Evolutionary conservation across 2,113 vertebrate genomes (phyloP).

Genomic region (Sprattus sprattus): DNA sequence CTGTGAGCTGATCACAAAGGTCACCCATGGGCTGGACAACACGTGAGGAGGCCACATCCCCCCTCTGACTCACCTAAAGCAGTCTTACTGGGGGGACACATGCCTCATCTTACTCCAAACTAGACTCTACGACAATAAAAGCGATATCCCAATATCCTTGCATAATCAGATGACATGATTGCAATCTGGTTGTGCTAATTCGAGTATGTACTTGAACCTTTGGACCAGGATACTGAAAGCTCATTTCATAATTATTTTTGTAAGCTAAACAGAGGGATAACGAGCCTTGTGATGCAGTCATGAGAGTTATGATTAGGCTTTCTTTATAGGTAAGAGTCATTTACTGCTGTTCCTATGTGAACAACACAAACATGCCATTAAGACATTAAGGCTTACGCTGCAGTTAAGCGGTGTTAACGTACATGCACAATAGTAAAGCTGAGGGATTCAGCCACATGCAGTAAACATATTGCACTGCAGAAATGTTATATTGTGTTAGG

Average conservation of each 20-base stretch:
- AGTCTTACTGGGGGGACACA: background rate
- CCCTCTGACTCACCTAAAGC: background rate
- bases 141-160: background rate
- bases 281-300: background rate
- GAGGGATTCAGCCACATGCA: background rate
- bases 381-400: background rate
- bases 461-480: background rate
- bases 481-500: no score
- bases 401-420: background rate
- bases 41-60: background rate
- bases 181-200: background rate
- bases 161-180: background rate
- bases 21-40: constrained; percentile 21
- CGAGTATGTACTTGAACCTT: background rate
- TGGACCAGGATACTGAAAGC: background rate
- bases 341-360: background rate
- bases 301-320: background rate
- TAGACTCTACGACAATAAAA: background rate
- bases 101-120: background rate
- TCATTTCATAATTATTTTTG: background rate
- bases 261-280: constrained; percentile 6
- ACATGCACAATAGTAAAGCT: background rate
- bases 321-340: background rate
- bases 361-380: background rate
- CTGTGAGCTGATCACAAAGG: background rate